Base-by-base conservation (phyloP, 2,888 invertebrate genomes). In the Sceliomorpha sp. region DNA sequence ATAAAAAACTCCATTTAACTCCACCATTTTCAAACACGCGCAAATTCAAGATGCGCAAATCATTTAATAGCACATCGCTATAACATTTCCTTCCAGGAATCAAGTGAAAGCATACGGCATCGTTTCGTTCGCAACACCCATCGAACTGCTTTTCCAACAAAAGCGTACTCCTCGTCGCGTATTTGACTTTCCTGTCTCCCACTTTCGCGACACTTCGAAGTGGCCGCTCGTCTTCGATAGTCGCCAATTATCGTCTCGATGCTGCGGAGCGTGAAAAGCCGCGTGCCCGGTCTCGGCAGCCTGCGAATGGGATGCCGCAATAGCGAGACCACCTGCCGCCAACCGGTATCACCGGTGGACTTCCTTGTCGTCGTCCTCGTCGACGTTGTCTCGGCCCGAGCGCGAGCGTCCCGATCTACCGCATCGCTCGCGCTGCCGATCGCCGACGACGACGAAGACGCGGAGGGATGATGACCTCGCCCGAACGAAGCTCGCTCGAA, bases 211-310 rank as follows among this genome's bases (percentile, higher is more conserved):
- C 64, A 70, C 55, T 70, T 60, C 39, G 48, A 64, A 70, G 63
- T 63, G 32, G 55, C 29, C 39, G 70, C 60, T 59, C 64, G 59
- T 64, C 64, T 70, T 47, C 48, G 45, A 59, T 45, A 45, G 50
- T 55, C 59, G 48, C 55, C 70, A 70, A 59, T 70, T 64, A 70
- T 64, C 70, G 70, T 70, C 60, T 70, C 64, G 63, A 70, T 70
- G 53, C 70, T 55, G 37, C 59, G 39, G 55, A 63, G 63, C 69
- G 63, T 69, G 69, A 69, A 69, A 63, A 69, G 69, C 63, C 58
- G 68, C 68, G 68, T 62, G 68, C 60, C 51, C 40, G 37, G 53
- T 20, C 53, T 47, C 55, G 37, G 62, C 47, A 40, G 62, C 44
- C 29, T 24, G 56, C 53, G 34, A 47, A 45, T 20, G 14, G 53